Percentiles rank a stretch among this genome's conserved stretches.
These are phyloP conservation scores for Diachrysia chrysitis DNA, from an alignment of 2,888 invertebrate genomes.

Conservation along the genomic window DNA sequence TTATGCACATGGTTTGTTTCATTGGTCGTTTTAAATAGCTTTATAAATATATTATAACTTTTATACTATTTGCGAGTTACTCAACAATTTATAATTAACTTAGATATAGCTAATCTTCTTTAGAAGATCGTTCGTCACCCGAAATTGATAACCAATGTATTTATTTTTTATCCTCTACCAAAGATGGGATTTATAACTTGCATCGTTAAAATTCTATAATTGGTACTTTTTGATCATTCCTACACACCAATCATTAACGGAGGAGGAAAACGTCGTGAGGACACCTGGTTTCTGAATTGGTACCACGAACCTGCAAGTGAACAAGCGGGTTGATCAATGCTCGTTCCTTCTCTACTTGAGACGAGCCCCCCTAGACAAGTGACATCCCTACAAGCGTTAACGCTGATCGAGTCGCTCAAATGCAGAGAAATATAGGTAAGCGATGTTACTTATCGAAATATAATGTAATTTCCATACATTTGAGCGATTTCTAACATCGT, in stretches of 20 bases:
- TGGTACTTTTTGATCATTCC: neutral
- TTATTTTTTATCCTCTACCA: slow-evolving; percentile 5
- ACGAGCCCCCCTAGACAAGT: neutral
- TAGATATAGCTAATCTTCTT: neutral
- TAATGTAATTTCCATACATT: too few species aligned
- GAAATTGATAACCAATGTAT: neutral
- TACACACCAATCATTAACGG: neutral
- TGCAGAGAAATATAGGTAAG: too few species aligned
- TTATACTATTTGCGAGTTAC: neutral
- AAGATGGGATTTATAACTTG: neutral
- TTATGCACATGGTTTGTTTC: slow-evolving; percentile 16
- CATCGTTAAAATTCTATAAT: neutral
- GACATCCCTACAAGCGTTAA: too few species aligned
- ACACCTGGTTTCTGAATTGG: neutral
- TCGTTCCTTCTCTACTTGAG: neutral
- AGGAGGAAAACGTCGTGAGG: neutral
- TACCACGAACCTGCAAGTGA: neutral
- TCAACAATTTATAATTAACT: neutral
- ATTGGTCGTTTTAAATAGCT: slow-evolving; percentile 9
- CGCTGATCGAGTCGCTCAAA: too few species aligned
- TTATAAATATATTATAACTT: neutral
- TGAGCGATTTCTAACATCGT: too few species aligned
- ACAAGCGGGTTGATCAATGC: neutral
- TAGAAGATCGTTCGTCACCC: neutral
- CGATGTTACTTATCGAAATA: too few species aligned